phyloP scores from a whole-genome alignment of 2,797 vertebrate genomes.

The Rhyacichthys aspro region DNA sequence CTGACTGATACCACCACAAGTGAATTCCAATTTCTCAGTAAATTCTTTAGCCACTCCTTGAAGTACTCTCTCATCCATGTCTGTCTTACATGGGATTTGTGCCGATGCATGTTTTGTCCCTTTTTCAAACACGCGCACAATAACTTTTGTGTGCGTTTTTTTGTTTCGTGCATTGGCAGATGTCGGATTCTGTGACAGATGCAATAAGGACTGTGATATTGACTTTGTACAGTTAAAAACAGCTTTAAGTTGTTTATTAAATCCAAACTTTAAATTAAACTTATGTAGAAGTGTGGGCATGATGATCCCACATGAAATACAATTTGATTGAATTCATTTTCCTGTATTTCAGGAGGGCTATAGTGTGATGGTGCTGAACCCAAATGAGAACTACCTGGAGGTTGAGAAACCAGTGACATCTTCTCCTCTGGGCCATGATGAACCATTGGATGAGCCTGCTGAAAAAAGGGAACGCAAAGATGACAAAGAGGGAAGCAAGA shows the following conservation, averaged over 20 bases:
- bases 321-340: no score
- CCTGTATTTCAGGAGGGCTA: constrained; percentile 87
- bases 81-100: constrained; percentile 22
- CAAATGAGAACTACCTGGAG: constrained; percentile 97
- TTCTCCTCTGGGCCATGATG: constrained; percentile 78
- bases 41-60: constrained; percentile 46
- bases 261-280: no score
- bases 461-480: constrained; percentile 96
- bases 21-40: constrained; percentile 61
- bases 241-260: no score
- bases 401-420: constrained; percentile 87
- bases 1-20: constrained; percentile 50
- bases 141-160: no score
- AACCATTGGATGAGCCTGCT: constrained; percentile 91
- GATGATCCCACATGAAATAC: no score
- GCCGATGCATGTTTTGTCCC: constrained; percentile 45
- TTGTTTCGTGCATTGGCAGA: no score
- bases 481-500: constrained; percentile 91
- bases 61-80: constrained; percentile 33
- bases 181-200: no score
- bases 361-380: constrained; percentile 96
- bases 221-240: no score
- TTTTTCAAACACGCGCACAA: constrained; percentile 3
- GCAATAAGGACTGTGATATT: no score
- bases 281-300: no score